Base-by-base conservation (phyloP, 1,140 invertebrate species). In the Neelides sp. region DNA sequence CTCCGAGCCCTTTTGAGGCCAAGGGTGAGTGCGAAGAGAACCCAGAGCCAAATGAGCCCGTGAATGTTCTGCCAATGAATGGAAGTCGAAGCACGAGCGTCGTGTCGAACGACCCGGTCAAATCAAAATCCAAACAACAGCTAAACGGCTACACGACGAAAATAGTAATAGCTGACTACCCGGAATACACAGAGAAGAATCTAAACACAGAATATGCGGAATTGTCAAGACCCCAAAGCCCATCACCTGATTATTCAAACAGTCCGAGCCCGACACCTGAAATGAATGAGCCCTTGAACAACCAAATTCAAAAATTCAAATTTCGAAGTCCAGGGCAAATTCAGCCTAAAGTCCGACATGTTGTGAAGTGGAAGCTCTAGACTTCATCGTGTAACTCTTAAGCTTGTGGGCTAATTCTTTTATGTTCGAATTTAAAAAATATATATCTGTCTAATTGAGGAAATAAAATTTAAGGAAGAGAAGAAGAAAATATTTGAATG, bases 331-430 rank as follows among this genome's bases (percentile, higher is more conserved):
- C 59, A 1, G 59, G 61, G 5, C 62, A 64, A 17, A 59, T 61
- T 12, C 63, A 64, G 20, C 64, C 61, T 1, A 62, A 63, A 5
- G 35, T 64, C 32, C 64, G 63, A 19, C 28, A 61, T 35, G 76
- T 77, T 50, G 68, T 7, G 79, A 82, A 63, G 76, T 82, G 71
- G 77, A 81, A 58, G 80, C 79, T 15, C 66, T 82, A 42, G 79
- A 82, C 63, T 82, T 79, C 0, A 81, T 78, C 64, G 34, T 79
- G 78, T 35, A 77, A 79, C 57, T 64, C 68, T 10, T 73, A 76
- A 1, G 65, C 64, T 4, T 69, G 70, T 30, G 69, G 70, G 47
- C 78, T 77, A 15, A 78, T 75, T 62, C 78, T 78, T 28, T 79
- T 78, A 23, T 68, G 74, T 4, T 78, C 76, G 26, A 82, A 82